phyloP scores from a whole-genome alignment of 1,140 invertebrate species.

The Latrodectus geometricus region DNA sequence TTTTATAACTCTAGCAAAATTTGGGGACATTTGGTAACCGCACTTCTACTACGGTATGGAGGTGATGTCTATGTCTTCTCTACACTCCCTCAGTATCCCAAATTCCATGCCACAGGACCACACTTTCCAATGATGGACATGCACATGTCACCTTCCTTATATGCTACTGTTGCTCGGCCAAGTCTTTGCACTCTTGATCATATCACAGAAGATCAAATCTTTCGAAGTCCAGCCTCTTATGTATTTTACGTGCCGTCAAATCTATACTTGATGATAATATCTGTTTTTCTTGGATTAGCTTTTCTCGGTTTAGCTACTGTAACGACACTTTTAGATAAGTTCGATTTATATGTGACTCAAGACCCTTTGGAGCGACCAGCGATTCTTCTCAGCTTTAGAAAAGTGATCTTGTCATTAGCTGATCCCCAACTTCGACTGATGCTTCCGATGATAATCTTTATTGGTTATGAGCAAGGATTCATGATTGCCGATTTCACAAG shows the following conservation, averaged over 20 bases:
- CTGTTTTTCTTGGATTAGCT: conserved; percentile 58
- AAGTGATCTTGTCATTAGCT: conserved; percentile 62
- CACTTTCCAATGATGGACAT: conserved; percentile 37
- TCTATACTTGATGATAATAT: conserved; percentile 61
- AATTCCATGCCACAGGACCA: conserved; percentile 6
- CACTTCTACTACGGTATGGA: conserved; percentile 54
- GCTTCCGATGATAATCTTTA: conserved; percentile 69
- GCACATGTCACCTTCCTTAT: conserved; percentile 46
- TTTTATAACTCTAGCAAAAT: conserved; percentile 62
- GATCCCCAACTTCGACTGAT: conserved; percentile 69
- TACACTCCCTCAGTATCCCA: conserved; percentile 23
- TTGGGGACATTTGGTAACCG: conserved; percentile 59
- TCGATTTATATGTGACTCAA: conserved; percentile 63
- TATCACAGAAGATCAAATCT: conserved; percentile 34
- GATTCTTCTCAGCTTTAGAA: conserved; percentile 51
- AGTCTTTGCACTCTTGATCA: conserved; percentile 51
- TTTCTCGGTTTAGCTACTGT: conserved; percentile 61
- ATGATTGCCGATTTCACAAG: conserved; percentile 71
- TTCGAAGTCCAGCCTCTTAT: conserved; percentile 55
- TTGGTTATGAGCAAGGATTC: conserved; percentile 70
- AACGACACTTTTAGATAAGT: conserved; percentile 63
- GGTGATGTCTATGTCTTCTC: conserved; percentile 59
- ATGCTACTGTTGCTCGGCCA: conserved; percentile 37
- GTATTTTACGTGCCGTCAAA: conserved; percentile 62
- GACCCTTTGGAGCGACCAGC: conserved; percentile 63